Conservation (phyloP, 2,797 vertebrate species). For the Microchirus variegatus region DNA sequence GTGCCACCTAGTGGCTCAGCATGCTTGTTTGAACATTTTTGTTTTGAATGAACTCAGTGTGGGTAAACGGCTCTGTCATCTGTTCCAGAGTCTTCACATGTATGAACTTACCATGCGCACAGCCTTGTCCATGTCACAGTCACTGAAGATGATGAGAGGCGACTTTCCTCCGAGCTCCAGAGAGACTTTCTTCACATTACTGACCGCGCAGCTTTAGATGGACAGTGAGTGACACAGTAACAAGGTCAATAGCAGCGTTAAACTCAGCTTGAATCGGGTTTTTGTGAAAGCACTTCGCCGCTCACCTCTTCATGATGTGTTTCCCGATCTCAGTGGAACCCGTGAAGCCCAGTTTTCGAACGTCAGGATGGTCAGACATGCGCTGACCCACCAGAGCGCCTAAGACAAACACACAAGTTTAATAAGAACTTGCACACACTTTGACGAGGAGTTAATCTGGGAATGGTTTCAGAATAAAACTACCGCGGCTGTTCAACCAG, state of each 20-base stretch:
- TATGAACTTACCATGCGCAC: slow-evolving; percentile 84
- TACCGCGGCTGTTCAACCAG: neutral
- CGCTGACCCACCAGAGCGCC: slow-evolving; percentile 87
- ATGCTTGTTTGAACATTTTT: too few species aligned
- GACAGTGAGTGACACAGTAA: neutral
- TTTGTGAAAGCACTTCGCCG: neutral
- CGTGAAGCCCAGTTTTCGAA: slow-evolving; percentile 89
- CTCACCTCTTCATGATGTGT: slow-evolving; percentile 92
- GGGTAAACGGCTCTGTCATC: too few species aligned
- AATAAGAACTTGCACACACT: neutral
- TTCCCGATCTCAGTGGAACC: slow-evolving; percentile 91
- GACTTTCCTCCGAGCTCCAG: slow-evolving; percentile 92
- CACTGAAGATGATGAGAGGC: slow-evolving; percentile 89
- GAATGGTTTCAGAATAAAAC: neutral
- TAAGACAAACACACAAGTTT: slow-evolving; percentile 33
- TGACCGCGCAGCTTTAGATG: slow-evolving; percentile 84
- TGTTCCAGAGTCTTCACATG: too few species aligned
- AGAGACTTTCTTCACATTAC: slow-evolving; percentile 91
- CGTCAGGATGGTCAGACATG: slow-evolving; percentile 87
- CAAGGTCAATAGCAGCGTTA: neutral
- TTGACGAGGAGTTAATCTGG: neutral
- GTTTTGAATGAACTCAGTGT: too few species aligned
- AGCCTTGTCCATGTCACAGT: slow-evolving; percentile 90
- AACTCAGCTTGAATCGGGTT: neutral
- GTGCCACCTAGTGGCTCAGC: too few species aligned